These are phyloP conservation scores for Poecilobothrus nobilitatus DNA, from an alignment of 2,888 invertebrate species.

Conservation along the genomic window DNA sequence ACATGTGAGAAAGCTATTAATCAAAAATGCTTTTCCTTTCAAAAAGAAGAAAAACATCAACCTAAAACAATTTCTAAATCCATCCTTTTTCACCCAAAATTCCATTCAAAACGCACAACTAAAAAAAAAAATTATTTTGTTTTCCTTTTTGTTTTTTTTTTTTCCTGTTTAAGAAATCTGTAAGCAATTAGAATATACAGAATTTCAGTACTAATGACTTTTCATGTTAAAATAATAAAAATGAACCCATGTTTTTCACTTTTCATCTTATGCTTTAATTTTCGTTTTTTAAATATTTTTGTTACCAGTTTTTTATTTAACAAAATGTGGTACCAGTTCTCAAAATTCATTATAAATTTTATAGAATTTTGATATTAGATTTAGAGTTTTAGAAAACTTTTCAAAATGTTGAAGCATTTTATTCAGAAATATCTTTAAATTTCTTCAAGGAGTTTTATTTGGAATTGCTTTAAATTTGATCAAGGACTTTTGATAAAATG, in stretches of 20 bases:
- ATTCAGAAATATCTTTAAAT: no score
- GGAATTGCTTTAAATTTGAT: no score
- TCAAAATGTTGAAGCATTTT: no score
- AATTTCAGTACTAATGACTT: background rate
- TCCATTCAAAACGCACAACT: background rate
- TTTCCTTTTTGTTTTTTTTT: background rate
- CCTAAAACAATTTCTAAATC: background rate
- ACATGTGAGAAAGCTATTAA: background rate
- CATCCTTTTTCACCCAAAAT: background rate
- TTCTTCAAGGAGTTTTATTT: no score
- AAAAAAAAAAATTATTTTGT: background rate
- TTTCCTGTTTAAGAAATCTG: background rate
- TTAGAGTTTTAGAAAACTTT: no score
- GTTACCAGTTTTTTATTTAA: no score
- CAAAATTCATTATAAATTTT: no score
- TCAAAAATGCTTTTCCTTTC: background rate
- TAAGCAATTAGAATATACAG: background rate
- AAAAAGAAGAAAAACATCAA: background rate
- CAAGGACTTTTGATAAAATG: no score
- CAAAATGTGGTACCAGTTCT: no score
- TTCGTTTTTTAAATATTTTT: no score
- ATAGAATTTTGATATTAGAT: no score
- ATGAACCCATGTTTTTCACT: background rate
- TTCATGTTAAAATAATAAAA: background rate
- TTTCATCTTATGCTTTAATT: no score